These are phyloP conservation scores for Chironex yamaguchii DNA, from an alignment of 30 jellyfish, hydroid and myxozoan species.

Conservation along the genomic window DNA sequence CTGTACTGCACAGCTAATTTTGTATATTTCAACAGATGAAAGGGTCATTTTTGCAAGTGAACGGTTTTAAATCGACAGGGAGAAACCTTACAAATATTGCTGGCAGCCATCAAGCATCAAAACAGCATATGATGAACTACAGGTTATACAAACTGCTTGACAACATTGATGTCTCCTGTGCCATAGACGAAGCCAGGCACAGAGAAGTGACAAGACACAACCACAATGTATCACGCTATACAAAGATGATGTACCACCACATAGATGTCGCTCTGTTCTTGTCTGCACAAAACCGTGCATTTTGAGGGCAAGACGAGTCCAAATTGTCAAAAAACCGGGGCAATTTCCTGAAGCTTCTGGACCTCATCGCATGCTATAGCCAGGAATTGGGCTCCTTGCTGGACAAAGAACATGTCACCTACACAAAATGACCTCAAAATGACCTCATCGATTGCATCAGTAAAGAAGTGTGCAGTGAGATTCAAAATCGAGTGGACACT, in stretches of 20 bases:
- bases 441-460: conserved; percentile 18
- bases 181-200: conserved; percentile 66
- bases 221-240: conserved; percentile 46
- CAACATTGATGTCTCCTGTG: conserved; percentile 48
- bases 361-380: conserved; percentile 52
- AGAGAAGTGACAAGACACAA: conserved; percentile 42
- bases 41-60: conserved; percentile 32
- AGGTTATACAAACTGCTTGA: conserved; percentile 23
- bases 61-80: conserved; percentile 58
- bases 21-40: conserved; percentile 12
- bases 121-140: conserved; percentile 52
- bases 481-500: conserved; percentile 16
- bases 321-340: conserved; percentile 22
- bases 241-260: conserved; percentile 46
- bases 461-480: conserved; percentile 41
- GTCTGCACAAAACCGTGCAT: conserved; percentile 38
- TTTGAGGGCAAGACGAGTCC: conserved; percentile 46
- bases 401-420: conserved; percentile 54
- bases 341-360: conserved; percentile 57
- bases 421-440: conserved; percentile 49
- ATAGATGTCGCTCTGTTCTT: conserved; percentile 25
- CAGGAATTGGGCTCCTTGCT: conserved; percentile 50
- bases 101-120: conserved; percentile 69
- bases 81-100: conserved; percentile 21
- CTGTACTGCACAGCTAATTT: no score